Evolutionary conservation across 2,888 invertebrate species (phyloP), one percentile per base, ranked within the genome.

Genomic region (Galeruca laticollis): DNA sequence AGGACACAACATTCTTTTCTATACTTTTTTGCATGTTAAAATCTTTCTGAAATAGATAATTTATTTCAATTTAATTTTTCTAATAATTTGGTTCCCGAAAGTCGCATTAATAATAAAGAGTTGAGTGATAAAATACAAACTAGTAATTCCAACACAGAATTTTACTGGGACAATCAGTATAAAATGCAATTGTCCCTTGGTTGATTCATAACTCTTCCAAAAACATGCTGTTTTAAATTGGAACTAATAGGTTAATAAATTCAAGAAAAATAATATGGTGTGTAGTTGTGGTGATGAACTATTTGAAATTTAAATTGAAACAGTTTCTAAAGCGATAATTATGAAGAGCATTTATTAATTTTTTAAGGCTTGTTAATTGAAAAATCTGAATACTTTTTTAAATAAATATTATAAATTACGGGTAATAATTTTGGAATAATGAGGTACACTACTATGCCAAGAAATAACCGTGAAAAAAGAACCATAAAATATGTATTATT

Each of bases 221-320:
- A 57, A 57, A 57, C 33, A 35, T 35, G 35, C 31, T 35, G 56
- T 57, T 57, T 18, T 35, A 57, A 57, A 57, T 57, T 57, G 35
- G 33, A 33, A 35, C 56, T 57, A 57, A 57, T 57, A 35, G 56
- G 33, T 57, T 57, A 35, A 57, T 57, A 57, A 57, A 57, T 57
- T 57, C 33, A 33, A 57, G 35, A 35, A 57, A 57, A 52, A 57
- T 33, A 52, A 52, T 52, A 52, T 52, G 11, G 21, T 52, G 52
- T 52, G 33, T 35, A 33, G 33, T 15, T 57, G 31, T 35, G 56
- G 35, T 54, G 56, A 33, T 35, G 56, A 57, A 15, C 56, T 57
- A 35, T 57, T 57, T 57, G 15, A 57, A 57, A 57, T 57, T 33
- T 35, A 57, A 35, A 57, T 57, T 57, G 15, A 57, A 57, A 57